Evolutionary conservation across 2,888 invertebrate species (phyloP), one percentile per base, ranked within the genome.

Genomic region (Drosophila affinis): DNA sequence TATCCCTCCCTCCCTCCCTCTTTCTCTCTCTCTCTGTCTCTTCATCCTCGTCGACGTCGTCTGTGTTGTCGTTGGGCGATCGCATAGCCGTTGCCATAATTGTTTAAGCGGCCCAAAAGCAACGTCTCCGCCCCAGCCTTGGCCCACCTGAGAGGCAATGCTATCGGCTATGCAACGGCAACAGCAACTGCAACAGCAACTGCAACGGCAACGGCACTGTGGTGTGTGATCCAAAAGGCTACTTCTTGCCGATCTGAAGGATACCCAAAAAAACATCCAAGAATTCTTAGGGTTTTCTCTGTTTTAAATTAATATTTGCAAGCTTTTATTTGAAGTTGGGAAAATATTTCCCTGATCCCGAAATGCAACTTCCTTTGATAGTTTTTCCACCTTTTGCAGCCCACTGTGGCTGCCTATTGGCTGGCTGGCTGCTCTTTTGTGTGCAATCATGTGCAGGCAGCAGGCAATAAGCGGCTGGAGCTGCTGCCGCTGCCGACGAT

Each of bases 361-460:
- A 21, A 21, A 3, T 21, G 14, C 2, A 39, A 39, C 14, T 14
- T 14, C 2, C 34, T 14, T 39, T 5, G 5, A 0, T 24, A 24
- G 24, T 24, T 24, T 34, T 34, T 46, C 5, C 12, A 46, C 14
- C 1, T 7, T 17, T 9, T 9, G 21, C 3, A 3, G 14, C 21
- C 52, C 74, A 65, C 74, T 72, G 74, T 73, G 24, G 53, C 48
- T 21, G 65, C 58, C 54, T 27, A 32, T 46, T 32, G 39, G 46
- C 53, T 56, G 54, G 46, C 57, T 32, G 54, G 44, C 57, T 62
- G 77, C 73, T 76, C 77, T 63, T 79, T 76, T 88, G 84, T 88
- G 83, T 86, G 83, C 77, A 88, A 78, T 86, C 83, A 88, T 88
- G 83, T 77, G 62, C 68, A 82, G 86, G 80, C 86, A 81, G 72